These are phyloP conservation scores for Coelopa pilipes DNA, from an alignment of 2,888 invertebrate genomes.

Conservation along the genomic window DNA sequence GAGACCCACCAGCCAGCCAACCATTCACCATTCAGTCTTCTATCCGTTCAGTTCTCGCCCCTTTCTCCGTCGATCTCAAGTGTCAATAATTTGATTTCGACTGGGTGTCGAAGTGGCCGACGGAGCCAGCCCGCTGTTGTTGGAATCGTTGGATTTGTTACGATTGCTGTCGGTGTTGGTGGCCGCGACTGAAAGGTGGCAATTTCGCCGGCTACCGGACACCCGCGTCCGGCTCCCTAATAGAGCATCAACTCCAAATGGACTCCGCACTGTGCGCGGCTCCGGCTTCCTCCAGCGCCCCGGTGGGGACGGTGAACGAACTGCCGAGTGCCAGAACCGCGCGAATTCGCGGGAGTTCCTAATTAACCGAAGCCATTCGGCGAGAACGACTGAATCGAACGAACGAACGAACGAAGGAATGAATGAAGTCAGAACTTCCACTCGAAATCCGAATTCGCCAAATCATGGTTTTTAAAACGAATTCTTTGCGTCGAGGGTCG, in stretches of 20 bases:
- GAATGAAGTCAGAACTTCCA: not conserved
- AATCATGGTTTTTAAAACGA: slow-evolving; percentile 21
- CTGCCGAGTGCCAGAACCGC: not conserved
- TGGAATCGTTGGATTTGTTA: too few species aligned
- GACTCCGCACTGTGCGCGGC: not conserved
- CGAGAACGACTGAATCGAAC: not conserved
- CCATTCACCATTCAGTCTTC: too few species aligned
- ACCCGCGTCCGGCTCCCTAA: not conserved
- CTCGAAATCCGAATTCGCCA: slow-evolving; percentile 3
- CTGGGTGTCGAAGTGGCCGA: not conserved
- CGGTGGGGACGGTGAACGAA: not conserved
- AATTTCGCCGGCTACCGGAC: too few species aligned
- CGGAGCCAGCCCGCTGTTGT: not conserved
- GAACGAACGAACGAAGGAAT: not conserved
- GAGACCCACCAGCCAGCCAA: too few species aligned
- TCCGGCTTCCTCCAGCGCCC: not conserved
- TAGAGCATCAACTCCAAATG: slow-evolving; percentile 9
- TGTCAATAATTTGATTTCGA: slow-evolving; percentile 28
- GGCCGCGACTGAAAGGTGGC: too few species aligned
- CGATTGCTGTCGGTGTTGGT: too few species aligned
- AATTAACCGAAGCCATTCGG: not conserved
- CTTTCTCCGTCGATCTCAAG: not conserved
- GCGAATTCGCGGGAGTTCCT: not conserved
- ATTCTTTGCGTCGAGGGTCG: slow-evolving; percentile 14
- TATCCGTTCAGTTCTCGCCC: too few species aligned